Evolutionary conservation across 2,888 invertebrate species (phyloP).

Genomic region (Hartigia nigra): DNA sequence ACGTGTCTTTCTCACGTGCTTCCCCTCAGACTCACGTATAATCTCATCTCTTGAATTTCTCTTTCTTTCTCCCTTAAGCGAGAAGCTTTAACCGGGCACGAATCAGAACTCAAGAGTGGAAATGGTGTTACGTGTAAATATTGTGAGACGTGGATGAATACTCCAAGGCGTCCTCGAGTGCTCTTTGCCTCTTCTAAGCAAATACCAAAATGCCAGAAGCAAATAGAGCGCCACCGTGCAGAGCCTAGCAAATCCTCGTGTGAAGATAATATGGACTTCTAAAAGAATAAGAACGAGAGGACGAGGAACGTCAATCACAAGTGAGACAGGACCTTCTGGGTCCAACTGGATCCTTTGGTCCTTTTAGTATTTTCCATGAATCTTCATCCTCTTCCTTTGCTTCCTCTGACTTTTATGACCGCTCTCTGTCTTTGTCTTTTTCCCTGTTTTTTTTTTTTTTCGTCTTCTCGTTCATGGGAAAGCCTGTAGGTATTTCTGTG

Average conservation of each 20-base stretch:
- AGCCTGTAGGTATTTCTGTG: not conserved
- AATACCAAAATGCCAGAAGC: conserved; percentile 41
- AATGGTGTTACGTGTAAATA: conserved; percentile 50
- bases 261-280: not conserved
- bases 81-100: conserved; percentile 1
- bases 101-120: conserved; percentile 26
- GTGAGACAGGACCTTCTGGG: not conserved
- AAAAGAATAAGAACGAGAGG: conserved; percentile 18
- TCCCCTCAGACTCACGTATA: not conserved
- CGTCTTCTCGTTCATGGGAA: not conserved
- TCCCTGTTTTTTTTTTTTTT: not conserved
- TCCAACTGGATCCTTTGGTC: not conserved
- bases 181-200: conserved; percentile 39
- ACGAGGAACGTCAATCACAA: conserved; percentile 27
- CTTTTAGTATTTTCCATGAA: not conserved
- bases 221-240: conserved; percentile 39
- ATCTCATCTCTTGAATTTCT: not conserved
- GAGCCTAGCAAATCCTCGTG: conserved; percentile 29
- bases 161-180: conserved; percentile 33
- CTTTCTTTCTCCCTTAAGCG: not conserved
- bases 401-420: not conserved
- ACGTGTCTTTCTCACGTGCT: conserved; percentile 1
- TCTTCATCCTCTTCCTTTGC: not conserved
- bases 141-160: conserved; percentile 47
- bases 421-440: not conserved